phyloP scores from a whole-genome alignment of 2,797 vertebrate species.

The Falco rusticolus region DNA sequence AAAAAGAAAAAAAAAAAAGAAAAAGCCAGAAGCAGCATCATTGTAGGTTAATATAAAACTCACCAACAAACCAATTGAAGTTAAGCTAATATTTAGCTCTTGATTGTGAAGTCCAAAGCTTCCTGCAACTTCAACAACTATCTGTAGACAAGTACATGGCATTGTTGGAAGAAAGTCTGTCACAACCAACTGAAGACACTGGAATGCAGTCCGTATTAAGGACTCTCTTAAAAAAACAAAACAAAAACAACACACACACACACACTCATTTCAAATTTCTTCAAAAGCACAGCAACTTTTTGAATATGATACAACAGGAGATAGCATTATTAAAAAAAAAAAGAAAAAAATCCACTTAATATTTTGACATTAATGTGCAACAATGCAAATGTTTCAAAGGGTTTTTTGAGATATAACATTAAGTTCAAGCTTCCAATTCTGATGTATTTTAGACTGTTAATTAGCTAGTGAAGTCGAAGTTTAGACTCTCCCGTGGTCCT shows the following conservation, averaged over 20 bases:
- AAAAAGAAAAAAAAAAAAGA: background rate
- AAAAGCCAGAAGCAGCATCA: background rate
- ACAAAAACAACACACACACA: background rate
- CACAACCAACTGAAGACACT: conserved; percentile 99
- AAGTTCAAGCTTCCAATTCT: background rate
- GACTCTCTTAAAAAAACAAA: conserved; percentile 84
- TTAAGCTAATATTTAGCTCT: conserved; percentile 98
- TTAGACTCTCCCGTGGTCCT: background rate
- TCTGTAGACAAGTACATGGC: conserved; percentile 97
- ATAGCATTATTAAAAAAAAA: background rate
- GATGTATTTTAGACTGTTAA: background rate
- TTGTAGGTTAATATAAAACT: conserved; percentile 41
- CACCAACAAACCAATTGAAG: conserved; percentile 97
- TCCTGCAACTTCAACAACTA: conserved; percentile 97
- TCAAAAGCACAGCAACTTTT: background rate
- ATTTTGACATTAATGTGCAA: background rate
- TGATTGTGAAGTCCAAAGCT: conserved; percentile 99
- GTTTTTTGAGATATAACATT: background rate
- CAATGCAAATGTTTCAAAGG: background rate
- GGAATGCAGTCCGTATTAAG: conserved; percentile 97
- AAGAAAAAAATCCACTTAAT: background rate
- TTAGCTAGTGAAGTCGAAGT: background rate
- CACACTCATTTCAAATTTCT: conserved; percentile 28
- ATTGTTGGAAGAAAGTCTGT: conserved; percentile 99
- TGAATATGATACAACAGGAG: background rate